These are phyloP conservation scores for Antigone vipio DNA, from an alignment of 2,113 vertebrate species.

Conservation along the genomic window DNA sequence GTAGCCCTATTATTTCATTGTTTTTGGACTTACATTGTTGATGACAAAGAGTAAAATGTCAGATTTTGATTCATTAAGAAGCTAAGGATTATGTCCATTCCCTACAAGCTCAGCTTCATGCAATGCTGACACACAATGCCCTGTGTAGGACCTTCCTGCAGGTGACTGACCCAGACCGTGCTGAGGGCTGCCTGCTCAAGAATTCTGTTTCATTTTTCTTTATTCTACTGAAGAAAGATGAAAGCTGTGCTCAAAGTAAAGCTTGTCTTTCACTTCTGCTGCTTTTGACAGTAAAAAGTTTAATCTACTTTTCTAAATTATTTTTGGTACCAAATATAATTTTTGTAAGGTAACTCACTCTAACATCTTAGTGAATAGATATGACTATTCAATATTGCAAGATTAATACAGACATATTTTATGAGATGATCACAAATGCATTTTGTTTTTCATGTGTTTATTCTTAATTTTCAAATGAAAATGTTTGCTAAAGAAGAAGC, in stretches of 20 bases:
- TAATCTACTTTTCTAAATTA: not conserved
- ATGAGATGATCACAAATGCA: not conserved
- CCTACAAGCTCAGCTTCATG: not conserved
- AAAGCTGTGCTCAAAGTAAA: not conserved
- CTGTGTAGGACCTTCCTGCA: not conserved
- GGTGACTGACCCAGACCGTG: not conserved
- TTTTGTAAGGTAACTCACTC: not conserved
- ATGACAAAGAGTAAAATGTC: not conserved
- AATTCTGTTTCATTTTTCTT: not conserved
- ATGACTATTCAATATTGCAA: not conserved
- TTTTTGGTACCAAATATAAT: not conserved
- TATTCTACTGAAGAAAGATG: not conserved
- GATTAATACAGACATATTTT: not conserved
- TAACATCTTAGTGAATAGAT: not conserved
- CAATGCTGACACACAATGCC: not conserved
- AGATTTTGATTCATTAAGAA: not conserved
- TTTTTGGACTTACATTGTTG: not conserved
- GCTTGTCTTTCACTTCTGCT: not conserved
- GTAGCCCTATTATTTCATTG: not conserved
- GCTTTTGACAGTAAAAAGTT: not conserved
- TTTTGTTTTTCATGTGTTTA: not conserved
- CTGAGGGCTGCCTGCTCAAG: not conserved
- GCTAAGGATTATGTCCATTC: not conserved
- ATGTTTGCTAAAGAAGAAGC: not conserved
- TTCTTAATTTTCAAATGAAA: not conserved